A percentile compares a stretch with the other conserved stretches of the same genome.
These are phyloP conservation scores for Polydesmus complanatus DNA, from an alignment of 2,888 invertebrate genomes.

Conservation along the genomic window DNA sequence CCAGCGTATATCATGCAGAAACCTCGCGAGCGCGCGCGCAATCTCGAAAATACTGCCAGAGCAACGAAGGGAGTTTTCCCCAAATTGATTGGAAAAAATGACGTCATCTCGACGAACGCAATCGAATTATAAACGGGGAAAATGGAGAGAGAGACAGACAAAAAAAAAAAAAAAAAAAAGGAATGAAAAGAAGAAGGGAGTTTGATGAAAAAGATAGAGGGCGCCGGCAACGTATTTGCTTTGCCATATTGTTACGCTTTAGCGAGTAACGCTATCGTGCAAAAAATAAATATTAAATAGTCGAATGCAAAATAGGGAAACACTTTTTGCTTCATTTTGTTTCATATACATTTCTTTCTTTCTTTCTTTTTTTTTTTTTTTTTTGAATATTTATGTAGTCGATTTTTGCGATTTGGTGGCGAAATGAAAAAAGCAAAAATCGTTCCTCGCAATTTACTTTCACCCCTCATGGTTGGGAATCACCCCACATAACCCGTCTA, in stretches of 20 bases:
- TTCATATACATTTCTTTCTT: not conserved
- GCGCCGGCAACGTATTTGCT: not conserved
- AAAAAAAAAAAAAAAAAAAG: too few relatives aligned
- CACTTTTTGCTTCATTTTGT: not conserved
- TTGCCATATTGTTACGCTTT: not conserved
- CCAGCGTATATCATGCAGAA: too few relatives aligned
- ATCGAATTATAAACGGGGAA: not conserved
- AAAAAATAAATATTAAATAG: not conserved
- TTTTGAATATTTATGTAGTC: not conserved
- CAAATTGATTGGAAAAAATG: not conserved
- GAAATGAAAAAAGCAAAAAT: not conserved
- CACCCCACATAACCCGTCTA: too few relatives aligned
- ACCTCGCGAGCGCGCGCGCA: too few relatives aligned
- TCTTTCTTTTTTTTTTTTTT: not conserved
- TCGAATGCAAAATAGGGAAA: not conserved
- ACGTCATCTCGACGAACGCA: not conserved
- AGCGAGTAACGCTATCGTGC: not conserved
- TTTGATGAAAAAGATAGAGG: too few relatives aligned
- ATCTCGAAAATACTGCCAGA: not conserved
- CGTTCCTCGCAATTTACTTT: not conserved
- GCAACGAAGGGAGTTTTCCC: not conserved
- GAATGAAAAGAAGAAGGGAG: too few relatives aligned
- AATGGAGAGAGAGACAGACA: not conserved
- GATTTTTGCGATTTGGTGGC: not conserved
- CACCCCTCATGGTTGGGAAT: not conserved